phyloP scores from a whole-genome alignment of 2,113 vertebrate species.

The Capra hircus region DNA sequence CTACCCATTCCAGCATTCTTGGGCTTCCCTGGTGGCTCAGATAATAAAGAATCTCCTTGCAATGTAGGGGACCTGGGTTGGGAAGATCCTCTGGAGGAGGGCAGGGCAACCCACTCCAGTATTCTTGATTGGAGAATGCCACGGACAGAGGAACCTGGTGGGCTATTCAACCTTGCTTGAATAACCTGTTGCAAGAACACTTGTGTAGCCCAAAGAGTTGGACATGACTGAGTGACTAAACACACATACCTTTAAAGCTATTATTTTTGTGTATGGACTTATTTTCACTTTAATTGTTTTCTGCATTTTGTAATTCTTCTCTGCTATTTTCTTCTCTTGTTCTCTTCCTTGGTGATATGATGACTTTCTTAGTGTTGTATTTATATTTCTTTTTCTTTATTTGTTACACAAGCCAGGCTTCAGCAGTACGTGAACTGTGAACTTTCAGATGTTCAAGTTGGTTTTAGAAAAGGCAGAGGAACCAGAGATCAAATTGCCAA shows the following conservation, averaged over 20 bases:
- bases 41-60: not conserved
- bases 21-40: not conserved
- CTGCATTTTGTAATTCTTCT: not conserved
- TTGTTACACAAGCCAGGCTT: too few species aligned
- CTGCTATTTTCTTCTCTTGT: not conserved
- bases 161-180: not conserved
- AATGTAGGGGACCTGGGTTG: not conserved
- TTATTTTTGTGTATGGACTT: not conserved
- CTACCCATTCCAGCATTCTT: not conserved
- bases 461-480: too few species aligned
- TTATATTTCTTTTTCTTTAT: not conserved
- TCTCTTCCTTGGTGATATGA: not conserved
- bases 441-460: too few species aligned
- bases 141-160: not conserved
- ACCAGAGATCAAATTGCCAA: too few species aligned
- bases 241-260: not conserved
- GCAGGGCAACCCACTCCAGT: not conserved
- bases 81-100: not conserved
- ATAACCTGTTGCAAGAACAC: not conserved
- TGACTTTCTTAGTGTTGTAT: not conserved
- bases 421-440: too few species aligned
- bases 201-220: not conserved
- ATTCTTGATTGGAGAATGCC: not conserved
- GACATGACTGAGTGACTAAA: not conserved
- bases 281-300: not conserved